These are phyloP conservation scores for Chelonoidis abingdonii DNA, from an alignment of 2,113 vertebrate genomes.

Conservation along the genomic window DNA sequence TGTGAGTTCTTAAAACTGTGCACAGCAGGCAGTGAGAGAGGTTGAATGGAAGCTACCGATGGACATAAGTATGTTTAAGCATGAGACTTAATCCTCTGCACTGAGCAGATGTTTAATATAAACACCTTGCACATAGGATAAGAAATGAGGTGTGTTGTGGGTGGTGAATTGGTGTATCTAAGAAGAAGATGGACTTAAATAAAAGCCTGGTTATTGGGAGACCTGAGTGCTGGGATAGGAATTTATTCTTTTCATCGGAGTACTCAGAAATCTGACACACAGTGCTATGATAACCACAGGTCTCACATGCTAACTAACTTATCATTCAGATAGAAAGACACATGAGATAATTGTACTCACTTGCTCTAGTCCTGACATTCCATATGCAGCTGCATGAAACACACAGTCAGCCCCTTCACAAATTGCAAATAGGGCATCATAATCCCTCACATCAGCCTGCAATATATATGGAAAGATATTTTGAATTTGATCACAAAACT, in stretches of 20 bases:
- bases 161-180: not conserved
- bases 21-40: not conserved
- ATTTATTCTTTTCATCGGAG: not conserved
- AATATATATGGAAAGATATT: slow-evolving; percentile 21
- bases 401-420: slow-evolving; percentile 90
- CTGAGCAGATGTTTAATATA: too few relatives aligned
- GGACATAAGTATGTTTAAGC: too few relatives aligned
- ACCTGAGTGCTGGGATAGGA: not conserved
- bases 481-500: not conserved
- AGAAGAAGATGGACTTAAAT: not conserved
- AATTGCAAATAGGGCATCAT: slow-evolving; percentile 80
- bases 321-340: not conserved
- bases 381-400: slow-evolving; percentile 93
- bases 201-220: not conserved
- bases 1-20: not conserved
- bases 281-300: not conserved
- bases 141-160: not conserved
- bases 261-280: not conserved
- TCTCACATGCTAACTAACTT: not conserved
- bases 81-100: too few relatives aligned
- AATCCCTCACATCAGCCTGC: slow-evolving; percentile 91
- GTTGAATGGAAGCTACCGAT: not conserved
- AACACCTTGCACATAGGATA: not conserved
- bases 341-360: slow-evolving; percentile 72
- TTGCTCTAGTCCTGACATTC: slow-evolving; percentile 94